Conservation (phyloP, 2,113 vertebrate species). For the Ovis aries region DNA sequence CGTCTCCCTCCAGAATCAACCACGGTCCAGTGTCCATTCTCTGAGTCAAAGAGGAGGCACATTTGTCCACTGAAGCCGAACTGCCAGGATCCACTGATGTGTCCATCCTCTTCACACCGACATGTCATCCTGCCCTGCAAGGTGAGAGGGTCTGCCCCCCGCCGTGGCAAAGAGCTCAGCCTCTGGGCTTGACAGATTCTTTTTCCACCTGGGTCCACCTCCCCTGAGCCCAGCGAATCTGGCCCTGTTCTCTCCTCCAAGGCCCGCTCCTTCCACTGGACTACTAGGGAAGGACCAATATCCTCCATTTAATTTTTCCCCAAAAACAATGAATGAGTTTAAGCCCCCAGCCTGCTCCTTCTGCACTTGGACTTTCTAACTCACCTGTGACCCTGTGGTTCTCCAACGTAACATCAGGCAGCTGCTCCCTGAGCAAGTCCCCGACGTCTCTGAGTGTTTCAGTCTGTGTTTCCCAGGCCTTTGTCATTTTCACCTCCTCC, state of each 20-base stretch:
- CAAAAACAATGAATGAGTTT: fast-evolving
- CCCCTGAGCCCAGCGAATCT: fast-evolving
- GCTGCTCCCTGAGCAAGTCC: neutral
- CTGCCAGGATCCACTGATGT: neutral
- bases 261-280: neutral
- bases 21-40: neutral
- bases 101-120: neutral
- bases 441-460: fast-evolving
- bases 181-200: neutral
- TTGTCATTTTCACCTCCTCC: fast-evolving
- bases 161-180: neutral
- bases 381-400: neutral
- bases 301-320: neutral
- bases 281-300: neutral
- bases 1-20: neutral
- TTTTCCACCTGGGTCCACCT: fast-evolving
- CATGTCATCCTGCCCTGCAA: neutral
- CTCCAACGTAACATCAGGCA: neutral
- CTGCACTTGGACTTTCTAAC: neutral
- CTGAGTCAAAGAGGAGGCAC: neutral
- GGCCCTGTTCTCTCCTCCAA: no score
- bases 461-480: fast-evolving
- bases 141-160: neutral
- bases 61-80: fast-evolving
- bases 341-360: neutral